Evolutionary conservation across 2,113 vertebrate genomes (phyloP).

Genomic region (Excalfactoria chinensis): DNA sequence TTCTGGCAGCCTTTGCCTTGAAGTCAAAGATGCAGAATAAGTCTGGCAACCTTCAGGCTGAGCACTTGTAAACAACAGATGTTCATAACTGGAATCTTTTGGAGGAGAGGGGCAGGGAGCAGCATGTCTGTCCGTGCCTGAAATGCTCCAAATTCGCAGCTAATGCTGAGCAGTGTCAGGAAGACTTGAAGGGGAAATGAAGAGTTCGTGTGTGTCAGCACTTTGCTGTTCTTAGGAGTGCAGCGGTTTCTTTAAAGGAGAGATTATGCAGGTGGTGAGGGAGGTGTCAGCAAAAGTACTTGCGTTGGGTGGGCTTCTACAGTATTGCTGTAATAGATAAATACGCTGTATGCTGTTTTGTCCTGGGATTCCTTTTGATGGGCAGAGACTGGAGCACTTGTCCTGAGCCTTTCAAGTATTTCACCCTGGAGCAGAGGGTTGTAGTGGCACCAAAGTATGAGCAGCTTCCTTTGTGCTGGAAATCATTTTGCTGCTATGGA

Average conservation of each 20-base stretch:
- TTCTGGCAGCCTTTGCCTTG: conserved; percentile 67
- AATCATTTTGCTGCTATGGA: not conserved
- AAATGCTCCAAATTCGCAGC: conserved; percentile 62
- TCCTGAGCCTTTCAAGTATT: not conserved
- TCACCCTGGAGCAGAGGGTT: not conserved
- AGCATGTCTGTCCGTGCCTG: conserved; percentile 60
- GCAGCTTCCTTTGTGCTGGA: not conserved
- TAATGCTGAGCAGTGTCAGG: not conserved
- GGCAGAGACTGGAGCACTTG: not conserved
- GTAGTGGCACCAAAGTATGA: not conserved
- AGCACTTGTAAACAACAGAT: conserved; percentile 84
- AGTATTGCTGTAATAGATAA: not conserved
- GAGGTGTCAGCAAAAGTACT: not conserved
- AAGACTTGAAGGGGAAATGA: conserved; percentile 37
- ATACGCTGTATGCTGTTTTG: not conserved
- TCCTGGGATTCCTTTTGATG: not conserved
- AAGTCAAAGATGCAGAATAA: conserved; percentile 72
- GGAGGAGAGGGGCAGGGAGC: conserved; percentile 56
- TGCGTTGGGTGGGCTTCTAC: rapidly evolving
- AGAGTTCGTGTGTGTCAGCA: not conserved
- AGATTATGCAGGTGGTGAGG: not conserved
- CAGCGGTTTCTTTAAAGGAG: not conserved
- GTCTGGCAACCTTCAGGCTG: conserved; percentile 78
- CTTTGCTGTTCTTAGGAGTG: not conserved
- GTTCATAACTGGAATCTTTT: conserved; percentile 77